These are phyloP conservation scores for Labrus mixtus DNA, from an alignment of 2,113 vertebrate species.

Conservation along the genomic window DNA sequence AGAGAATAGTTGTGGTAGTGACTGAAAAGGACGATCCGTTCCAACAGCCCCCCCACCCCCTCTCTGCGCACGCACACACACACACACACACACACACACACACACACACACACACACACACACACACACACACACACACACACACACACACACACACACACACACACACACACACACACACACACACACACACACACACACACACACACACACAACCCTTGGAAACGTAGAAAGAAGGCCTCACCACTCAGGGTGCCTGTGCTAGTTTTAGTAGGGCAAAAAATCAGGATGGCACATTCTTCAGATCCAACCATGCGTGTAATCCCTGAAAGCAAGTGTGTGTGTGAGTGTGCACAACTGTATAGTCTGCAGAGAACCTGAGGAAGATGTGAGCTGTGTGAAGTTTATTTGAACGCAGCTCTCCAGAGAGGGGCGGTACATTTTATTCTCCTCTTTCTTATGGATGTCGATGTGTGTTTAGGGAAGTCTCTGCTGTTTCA, in stretches of 20 bases:
- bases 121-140: too few species aligned
- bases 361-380: constrained; percentile 9
- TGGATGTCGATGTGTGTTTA: not conserved
- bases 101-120: too few species aligned
- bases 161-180: constrained; percentile 2
- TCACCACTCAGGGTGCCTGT: constrained; percentile 39
- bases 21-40: constrained; percentile 64
- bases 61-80: too few species aligned
- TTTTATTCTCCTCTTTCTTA: not conserved
- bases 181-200: not conserved
- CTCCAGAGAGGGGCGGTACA: not conserved
- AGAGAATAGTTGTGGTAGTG: constrained; percentile 62
- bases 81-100: too few species aligned
- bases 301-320: constrained; percentile 63
- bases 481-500: not conserved
- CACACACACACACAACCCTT: not conserved
- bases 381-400: constrained; percentile 1
- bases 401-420: not conserved
- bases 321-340: constrained; percentile 41
- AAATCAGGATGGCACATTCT: constrained; percentile 74
- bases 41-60: constrained; percentile 24
- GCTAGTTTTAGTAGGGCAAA: constrained; percentile 60
- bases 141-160: too few species aligned
- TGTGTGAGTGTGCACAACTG: not conserved
- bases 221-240: constrained; percentile 38